These are phyloP conservation scores for Tragelaphus buxtoni DNA, from an alignment of 2,113 vertebrate genomes.

Conservation along the genomic window DNA sequence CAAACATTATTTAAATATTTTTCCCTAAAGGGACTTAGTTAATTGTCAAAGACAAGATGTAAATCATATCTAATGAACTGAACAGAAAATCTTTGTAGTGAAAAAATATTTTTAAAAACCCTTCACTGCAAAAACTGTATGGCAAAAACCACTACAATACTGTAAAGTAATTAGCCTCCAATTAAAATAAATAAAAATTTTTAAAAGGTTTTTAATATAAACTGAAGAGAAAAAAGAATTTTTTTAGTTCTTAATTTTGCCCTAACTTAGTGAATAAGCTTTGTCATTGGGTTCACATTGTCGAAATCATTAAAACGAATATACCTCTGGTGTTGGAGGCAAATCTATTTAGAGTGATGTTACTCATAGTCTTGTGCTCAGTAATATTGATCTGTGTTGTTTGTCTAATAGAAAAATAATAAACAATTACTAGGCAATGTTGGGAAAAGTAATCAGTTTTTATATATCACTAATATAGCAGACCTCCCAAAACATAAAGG, in stretches of 20 bases:
- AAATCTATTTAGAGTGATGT: constrained; percentile 98
- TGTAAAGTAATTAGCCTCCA: neutral
- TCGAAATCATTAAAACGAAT: constrained; percentile 94
- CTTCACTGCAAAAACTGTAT: neutral
- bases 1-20: neutral
- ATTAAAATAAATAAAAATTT: neutral
- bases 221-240: constrained; percentile 62
- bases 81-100: neutral
- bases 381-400: constrained; percentile 97
- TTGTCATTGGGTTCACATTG: constrained; percentile 97
- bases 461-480: constrained; percentile 95
- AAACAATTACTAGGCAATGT: constrained; percentile 98
- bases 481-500: constrained; percentile 95
- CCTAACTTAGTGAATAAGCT: constrained; percentile 76
- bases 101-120: neutral
- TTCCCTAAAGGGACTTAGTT: neutral
- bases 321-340: constrained; percentile 88
- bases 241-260: constrained; percentile 76
- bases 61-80: neutral
- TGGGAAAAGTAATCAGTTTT: constrained; percentile 97
- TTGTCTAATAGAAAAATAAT: constrained; percentile 99
- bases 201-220: constrained; percentile 55
- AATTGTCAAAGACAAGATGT: constrained; percentile 23
- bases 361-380: constrained; percentile 94
- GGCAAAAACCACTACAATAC: neutral